Evolutionary conservation across 2,888 invertebrate species (phyloP).

Genomic region (Ecdyonurus torrentis): DNA sequence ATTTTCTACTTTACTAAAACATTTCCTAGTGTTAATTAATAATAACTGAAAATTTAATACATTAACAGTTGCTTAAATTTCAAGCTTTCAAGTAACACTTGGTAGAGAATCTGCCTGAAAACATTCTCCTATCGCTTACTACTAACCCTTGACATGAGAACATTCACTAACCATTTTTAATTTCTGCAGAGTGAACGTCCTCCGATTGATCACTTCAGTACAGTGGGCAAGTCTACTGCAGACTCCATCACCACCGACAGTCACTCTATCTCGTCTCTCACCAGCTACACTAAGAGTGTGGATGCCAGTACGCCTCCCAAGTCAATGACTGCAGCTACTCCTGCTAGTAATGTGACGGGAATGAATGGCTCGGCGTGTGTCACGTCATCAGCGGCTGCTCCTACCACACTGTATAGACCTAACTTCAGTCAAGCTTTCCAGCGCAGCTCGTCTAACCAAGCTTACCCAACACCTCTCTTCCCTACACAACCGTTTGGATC

Average conservation of each 20-base stretch:
- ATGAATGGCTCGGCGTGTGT: conserved; percentile 25
- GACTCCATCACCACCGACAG: background rate
- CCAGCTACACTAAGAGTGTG: background rate
- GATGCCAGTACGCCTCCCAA: background rate
- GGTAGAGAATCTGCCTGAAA: too few relatives aligned
- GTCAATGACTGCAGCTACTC: background rate
- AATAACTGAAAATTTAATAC: too few relatives aligned
- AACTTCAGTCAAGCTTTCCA: conserved; percentile 57
- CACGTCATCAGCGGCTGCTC: conserved; percentile 26
- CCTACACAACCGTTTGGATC: conserved; percentile 25
- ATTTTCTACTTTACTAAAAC: too few relatives aligned
- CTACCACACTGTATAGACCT: conserved; percentile 50
- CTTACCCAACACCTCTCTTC: conserved; percentile 18
- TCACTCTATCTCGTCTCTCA: background rate
- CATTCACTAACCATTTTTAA: background rate
- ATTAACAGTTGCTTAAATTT: too few relatives aligned
- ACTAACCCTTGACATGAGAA: too few relatives aligned
- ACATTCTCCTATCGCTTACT: too few relatives aligned
- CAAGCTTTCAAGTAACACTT: too few relatives aligned
- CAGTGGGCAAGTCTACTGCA: background rate
- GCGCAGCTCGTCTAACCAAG: conserved; percentile 25
- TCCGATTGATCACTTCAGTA: background rate
- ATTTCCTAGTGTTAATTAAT: too few relatives aligned
- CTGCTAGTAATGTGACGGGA: conserved; percentile 5
- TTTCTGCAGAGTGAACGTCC: background rate